A percentile compares a stretch with the other conserved stretches of the same genome.
phyloP scores from a whole-genome alignment of 2,888 invertebrate species.

The Cephus spinipes region DNA sequence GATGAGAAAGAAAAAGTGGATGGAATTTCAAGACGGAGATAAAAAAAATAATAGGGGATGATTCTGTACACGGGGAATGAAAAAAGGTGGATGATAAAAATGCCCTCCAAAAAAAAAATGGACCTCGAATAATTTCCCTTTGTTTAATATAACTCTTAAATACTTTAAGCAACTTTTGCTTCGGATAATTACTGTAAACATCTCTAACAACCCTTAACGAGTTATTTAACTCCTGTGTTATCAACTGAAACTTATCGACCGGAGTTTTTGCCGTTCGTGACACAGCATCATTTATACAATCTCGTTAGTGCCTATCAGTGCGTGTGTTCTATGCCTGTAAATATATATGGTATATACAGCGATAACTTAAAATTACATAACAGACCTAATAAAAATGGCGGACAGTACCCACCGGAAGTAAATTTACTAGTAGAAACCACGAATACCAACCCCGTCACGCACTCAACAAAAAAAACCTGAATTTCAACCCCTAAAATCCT shows the following conservation, averaged over 20 bases:
- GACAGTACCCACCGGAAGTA: not conserved
- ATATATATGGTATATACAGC: not conserved
- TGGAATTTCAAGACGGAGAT: not conserved
- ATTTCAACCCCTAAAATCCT: not conserved
- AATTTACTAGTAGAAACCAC: not conserved
- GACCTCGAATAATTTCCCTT: not conserved
- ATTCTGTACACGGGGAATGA: not conserved
- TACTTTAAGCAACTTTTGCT: not conserved
- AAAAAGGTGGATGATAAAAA: not conserved
- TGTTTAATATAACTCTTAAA: not conserved
- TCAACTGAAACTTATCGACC: constrained; percentile 16
- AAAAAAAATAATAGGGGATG: not conserved
- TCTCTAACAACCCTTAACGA: not conserved
- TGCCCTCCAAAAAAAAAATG: not conserved
- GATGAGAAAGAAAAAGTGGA: not conserved
- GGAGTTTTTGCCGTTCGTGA: constrained; percentile 15
- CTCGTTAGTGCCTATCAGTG: constrained; percentile 13
- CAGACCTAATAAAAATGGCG: not conserved
- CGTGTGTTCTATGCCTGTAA: not conserved
- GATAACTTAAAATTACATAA: not conserved
- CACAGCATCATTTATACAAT: constrained; percentile 23
- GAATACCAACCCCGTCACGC: not conserved
- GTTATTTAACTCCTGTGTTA: not conserved
- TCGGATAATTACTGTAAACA: not conserved
- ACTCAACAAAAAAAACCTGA: not conserved